These are phyloP conservation scores for Malurus elegans DNA, from an alignment of 2,113 vertebrate genomes.

Conservation along the genomic window DNA sequence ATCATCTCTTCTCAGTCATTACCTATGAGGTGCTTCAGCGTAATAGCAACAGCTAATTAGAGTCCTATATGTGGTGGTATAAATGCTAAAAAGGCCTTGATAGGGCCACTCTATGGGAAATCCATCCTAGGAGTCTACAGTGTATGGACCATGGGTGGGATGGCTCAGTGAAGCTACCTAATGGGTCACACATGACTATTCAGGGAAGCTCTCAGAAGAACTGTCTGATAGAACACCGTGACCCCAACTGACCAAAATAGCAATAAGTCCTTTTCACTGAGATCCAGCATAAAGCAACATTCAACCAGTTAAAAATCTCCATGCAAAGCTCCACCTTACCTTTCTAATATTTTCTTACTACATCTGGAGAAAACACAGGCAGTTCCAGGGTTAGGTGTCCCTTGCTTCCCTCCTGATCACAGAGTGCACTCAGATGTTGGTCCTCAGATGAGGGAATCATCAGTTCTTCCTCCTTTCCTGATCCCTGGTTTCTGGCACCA, in stretches of 20 bases:
- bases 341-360: background rate
- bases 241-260: background rate
- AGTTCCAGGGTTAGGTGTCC: background rate
- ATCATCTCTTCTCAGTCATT: background rate
- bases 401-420: background rate
- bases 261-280: background rate
- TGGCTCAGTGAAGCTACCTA: background rate
- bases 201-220: background rate
- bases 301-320: background rate
- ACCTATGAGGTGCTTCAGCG: background rate
- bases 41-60: background rate
- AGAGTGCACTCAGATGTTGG: background rate
- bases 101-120: background rate
- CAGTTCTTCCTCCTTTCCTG: background rate
- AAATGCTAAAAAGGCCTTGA: background rate
- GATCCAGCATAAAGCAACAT: background rate
- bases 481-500: background rate
- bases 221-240: fast-evolving
- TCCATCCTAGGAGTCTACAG: background rate
- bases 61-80: background rate
- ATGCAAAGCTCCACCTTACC: background rate
- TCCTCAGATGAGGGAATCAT: fast-evolving
- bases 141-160: background rate
- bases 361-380: background rate
- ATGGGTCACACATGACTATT: background rate